Evolutionary conservation across 2,113 vertebrate species (phyloP), one percentile per base, ranked within the genome.

Genomic region (Ornithorhynchus anatinus): DNA sequence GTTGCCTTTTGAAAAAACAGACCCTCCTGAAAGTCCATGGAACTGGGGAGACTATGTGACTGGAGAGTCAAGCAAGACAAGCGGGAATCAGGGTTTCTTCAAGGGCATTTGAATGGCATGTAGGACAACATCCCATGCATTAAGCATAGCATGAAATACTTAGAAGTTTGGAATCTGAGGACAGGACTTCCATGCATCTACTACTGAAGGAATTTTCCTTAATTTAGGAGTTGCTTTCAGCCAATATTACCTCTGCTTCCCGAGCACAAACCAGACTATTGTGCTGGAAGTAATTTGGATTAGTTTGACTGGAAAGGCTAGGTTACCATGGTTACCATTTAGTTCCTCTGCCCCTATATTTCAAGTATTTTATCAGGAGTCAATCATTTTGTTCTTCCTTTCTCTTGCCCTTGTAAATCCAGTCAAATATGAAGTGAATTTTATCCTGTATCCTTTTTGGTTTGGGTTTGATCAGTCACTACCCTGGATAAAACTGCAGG

Each of bases 281-380:
- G 85, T 90, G 87, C 90, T 91, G 83, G 89, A 93, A 93, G 79
- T 92, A 90, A 93, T 90, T 75, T 86, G 85, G 78, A 88, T 90
- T 89, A 81, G 86, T 77, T 81, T 79, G 85, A 77, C 58, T 90
- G 88, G 89, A 92, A 87, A 87, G 89, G 79, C 73, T 84, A 81
- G 11, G 93, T 94, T 95, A 85, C 92, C 89, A 94, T 94, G 87
- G 93, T 78, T 89, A 95, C 93, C 59, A 35, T 80, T 77, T 89
- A 87, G 76, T 63, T 84, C 82, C 79, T 75, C 66, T 71, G 10
- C 84, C 84, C 79, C 77, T 89, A 86, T 75, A 84, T 83, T 57
- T 80, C 79, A 84, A 89, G 84, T 72, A 79, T 91, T n/a, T 90
- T 92, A 80, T 84, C 64, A 70, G 59, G 57, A 72, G 79, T 79